Conservation (phyloP, 2,888 invertebrate species). For the Enchytraeus crypticus region DNA sequence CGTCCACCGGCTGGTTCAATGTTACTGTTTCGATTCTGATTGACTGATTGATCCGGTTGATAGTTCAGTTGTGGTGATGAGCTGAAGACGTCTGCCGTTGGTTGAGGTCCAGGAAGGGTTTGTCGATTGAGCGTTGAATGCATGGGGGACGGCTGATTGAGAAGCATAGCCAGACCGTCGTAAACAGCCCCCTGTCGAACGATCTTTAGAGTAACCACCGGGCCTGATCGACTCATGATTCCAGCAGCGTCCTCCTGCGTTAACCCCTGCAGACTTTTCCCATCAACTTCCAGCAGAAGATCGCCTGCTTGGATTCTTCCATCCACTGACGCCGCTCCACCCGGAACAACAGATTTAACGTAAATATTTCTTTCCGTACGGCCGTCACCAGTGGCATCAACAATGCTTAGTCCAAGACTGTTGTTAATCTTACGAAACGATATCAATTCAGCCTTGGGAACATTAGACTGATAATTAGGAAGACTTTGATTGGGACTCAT, state of each 20-base stretch:
- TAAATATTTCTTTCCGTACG: conserved; percentile 76
- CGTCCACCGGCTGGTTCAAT: background rate
- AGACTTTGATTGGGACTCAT: background rate
- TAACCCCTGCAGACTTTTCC: conserved; percentile 77
- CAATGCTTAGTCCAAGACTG: conserved; percentile 96
- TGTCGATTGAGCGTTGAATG: no score
- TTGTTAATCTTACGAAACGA: conserved; percentile 85
- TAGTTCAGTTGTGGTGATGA: no score
- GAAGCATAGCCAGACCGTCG: background rate
- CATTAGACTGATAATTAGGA: no score
- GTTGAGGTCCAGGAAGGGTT: no score
- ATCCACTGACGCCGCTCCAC: conserved; percentile 51
- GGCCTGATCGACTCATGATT: background rate
- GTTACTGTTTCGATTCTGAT: no score
- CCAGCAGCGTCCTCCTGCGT: conserved; percentile 55
- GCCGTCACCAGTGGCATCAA: conserved; percentile 76
- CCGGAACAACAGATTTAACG: conserved; percentile 94
- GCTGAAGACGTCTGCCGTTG: no score
- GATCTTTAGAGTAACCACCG: background rate
- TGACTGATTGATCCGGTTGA: no score
- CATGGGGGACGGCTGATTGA: background rate
- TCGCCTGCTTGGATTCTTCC: conserved; percentile 77
- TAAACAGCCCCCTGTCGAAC: background rate
- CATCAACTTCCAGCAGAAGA: conserved; percentile 91
- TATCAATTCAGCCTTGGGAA: conserved; percentile 71